Percentiles rank a stretch among this genome's conserved stretches.
Evolutionary conservation across 2,888 invertebrate species (phyloP).

Genomic region (Parasteatoda lunata): DNA sequence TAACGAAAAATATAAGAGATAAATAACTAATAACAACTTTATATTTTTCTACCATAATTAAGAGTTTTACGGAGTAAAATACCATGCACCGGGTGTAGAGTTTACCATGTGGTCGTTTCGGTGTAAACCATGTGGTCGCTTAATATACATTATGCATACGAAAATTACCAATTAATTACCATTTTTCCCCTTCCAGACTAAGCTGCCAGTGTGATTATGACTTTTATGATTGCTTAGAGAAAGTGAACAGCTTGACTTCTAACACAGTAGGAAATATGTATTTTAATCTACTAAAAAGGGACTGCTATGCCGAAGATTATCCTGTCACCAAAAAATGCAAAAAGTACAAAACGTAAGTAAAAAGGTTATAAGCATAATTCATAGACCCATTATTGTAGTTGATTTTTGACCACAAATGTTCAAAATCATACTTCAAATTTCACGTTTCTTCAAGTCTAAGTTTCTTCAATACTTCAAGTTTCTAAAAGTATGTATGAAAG

Average conservation of each 20-base stretch:
- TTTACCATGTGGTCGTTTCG: too few relatives aligned
- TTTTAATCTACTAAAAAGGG: constrained; percentile 83
- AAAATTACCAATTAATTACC: background rate
- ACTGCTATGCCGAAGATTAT: constrained; percentile 80
- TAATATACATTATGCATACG: too few relatives aligned
- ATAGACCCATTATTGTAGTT: too few relatives aligned
- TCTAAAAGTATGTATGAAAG: too few relatives aligned
- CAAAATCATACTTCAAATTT: too few relatives aligned
- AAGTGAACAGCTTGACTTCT: constrained; percentile 6
- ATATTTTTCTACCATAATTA: too few relatives aligned
- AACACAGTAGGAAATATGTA: constrained; percentile 80
- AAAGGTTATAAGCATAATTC: background rate
- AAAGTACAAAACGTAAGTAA: constrained; percentile 21
- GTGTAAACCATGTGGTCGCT: too few relatives aligned
- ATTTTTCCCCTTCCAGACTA: constrained; percentile 22
- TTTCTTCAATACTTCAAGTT: too few relatives aligned
- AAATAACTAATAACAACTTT: too few relatives aligned
- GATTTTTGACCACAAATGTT: too few relatives aligned
- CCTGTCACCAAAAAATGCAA: constrained; percentile 26
- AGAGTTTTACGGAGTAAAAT: background rate
- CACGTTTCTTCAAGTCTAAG: too few relatives aligned
- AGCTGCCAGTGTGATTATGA: constrained; percentile 49
- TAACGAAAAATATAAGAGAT: too few relatives aligned
- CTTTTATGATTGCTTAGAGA: constrained; percentile 26
- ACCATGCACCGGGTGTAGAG: background rate